phyloP scores from a whole-genome alignment of 2,888 invertebrate species.

The Stegophylla sp. region DNA sequence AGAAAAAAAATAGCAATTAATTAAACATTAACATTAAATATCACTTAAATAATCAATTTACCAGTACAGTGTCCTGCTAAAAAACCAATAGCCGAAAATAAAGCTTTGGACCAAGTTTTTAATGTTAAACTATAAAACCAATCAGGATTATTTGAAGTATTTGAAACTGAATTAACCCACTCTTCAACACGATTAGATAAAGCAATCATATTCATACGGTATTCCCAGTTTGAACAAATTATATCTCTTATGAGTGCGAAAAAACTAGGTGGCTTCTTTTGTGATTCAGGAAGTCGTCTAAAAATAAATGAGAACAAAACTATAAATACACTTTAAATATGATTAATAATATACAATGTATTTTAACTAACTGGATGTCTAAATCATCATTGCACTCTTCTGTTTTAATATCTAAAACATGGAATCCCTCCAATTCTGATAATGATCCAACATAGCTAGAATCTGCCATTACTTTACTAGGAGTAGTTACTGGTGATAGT shows the following conservation, averaged over 20 bases:
- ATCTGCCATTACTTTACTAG: constrained; percentile 50
- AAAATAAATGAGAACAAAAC: constrained; percentile 43
- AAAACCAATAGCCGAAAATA: constrained; percentile 82
- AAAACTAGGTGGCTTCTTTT: constrained; percentile 84
- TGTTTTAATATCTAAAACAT: constrained; percentile 47
- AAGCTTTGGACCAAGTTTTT: constrained; percentile 77
- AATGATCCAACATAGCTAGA: constrained; percentile 48
- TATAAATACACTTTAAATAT: neutral
- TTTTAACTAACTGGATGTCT: constrained; percentile 23
- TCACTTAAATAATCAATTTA: constrained; percentile 48
- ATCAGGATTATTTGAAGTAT: constrained; percentile 66
- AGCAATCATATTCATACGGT: constrained; percentile 79
- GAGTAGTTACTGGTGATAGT: constrained; percentile 50
- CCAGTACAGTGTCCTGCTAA: constrained; percentile 82
- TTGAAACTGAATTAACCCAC: constrained; percentile 81
- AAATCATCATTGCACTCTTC: constrained; percentile 38
- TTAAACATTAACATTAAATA: constrained; percentile 7
- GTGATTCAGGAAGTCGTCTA: constrained; percentile 69
- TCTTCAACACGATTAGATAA: constrained; percentile 76
- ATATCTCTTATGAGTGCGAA: constrained; percentile 86
- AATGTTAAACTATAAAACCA: constrained; percentile 71
- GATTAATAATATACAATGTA: neutral
- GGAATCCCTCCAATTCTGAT: constrained; percentile 52
- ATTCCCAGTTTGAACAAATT: constrained; percentile 84
- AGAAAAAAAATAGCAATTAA: constrained; percentile 54